Evolutionary conservation across 2,113 vertebrate species (phyloP).

Genomic region (Orcinus orca): DNA sequence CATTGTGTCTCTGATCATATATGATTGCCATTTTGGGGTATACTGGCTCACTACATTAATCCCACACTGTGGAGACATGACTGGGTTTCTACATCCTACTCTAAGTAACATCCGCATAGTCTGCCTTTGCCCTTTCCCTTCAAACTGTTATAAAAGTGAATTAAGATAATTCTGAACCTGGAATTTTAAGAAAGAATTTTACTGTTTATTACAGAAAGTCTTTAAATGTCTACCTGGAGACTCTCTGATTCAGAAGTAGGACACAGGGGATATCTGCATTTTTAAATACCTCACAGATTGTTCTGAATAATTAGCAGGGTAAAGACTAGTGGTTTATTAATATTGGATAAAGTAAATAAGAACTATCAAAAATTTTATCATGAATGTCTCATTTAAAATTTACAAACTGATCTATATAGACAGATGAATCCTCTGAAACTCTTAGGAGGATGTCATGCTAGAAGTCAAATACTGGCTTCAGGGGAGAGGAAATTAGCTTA

Average conservation of each 20-base stretch:
- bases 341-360: neutral
- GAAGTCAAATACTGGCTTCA: conserved; percentile 19
- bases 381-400: conserved; percentile 7
- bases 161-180: neutral
- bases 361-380: neutral
- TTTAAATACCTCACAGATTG: neutral
- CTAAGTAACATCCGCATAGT: neutral
- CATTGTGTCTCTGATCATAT: neutral
- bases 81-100: neutral
- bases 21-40: neutral
- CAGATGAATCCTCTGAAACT: neutral
- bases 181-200: neutral
- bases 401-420: neutral
- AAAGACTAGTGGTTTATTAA: neutral
- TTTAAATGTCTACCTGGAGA: neutral
- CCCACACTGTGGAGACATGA: neutral
- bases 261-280: accelerated
- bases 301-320: neutral
- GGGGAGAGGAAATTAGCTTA: neutral
- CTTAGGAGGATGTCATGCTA: neutral
- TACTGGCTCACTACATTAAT: neutral
- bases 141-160: neutral
- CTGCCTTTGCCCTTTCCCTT: neutral
- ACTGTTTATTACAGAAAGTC: neutral
- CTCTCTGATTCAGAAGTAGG: neutral